phyloP scores from a whole-genome alignment of 2,113 vertebrate genomes.

The Excalfactoria chinensis region DNA sequence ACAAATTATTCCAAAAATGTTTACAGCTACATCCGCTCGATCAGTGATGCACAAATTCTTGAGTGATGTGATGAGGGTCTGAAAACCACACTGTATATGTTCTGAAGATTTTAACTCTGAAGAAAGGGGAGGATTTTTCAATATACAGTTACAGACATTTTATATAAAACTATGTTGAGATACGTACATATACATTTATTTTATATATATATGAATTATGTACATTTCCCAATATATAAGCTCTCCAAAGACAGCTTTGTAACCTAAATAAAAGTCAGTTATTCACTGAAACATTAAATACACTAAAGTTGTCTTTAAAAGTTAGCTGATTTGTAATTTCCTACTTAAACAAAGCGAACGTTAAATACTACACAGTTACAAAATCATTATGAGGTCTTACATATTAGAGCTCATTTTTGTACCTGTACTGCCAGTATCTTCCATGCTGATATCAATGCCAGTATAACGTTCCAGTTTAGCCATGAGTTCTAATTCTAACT shows the following conservation, averaged over 20 bases:
- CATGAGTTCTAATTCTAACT: constrained; percentile 87
- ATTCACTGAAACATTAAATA: not conserved
- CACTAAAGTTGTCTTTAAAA: not conserved
- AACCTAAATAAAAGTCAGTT: not conserved
- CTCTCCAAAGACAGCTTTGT: not conserved
- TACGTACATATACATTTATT: not conserved
- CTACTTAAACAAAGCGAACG: not conserved
- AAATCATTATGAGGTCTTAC: not conserved
- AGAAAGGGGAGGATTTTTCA: not conserved
- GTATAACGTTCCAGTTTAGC: constrained; percentile 94
- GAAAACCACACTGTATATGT: not conserved
- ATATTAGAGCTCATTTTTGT: not conserved
- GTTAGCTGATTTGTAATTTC: not conserved
- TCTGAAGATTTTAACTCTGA: not conserved
- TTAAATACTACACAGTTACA: not conserved
- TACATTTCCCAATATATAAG: not conserved
- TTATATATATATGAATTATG: not conserved
- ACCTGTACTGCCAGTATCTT: constrained; percentile 82
- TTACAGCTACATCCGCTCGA: not conserved
- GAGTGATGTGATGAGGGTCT: not conserved
- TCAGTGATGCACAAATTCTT: not conserved
- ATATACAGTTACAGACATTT: not conserved
- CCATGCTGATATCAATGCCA: constrained; percentile 80
- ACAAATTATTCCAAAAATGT: not conserved
- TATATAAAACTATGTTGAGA: not conserved